Evolutionary conservation across 1,140 invertebrate genomes (phyloP), one percentile per base, ranked within the genome.

Genomic region (Drosophila nasuta): DNA sequence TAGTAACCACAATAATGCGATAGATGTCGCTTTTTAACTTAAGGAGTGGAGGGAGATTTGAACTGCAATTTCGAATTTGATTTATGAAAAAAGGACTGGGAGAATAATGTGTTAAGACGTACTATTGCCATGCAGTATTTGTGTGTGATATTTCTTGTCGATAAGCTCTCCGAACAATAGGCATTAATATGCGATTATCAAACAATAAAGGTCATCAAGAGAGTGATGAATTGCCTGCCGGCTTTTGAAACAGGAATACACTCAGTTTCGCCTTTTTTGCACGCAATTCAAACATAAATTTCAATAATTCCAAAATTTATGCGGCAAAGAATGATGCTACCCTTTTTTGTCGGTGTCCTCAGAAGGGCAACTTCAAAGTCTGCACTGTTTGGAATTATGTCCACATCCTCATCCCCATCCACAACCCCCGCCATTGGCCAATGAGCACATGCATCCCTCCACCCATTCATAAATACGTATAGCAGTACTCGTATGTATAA

Each of bases 301-400:
- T 87, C 70, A 87, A 90, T 91, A 91, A 87, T 91, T 82, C 82
- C 63, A 25, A 82, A 91, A 91, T 91, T 82, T 91, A 82, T 82
- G 83, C 81, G 68, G 43, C 62, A 62, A 73, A 67, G 64, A 65
- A 60, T 65, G 41, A 41, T 73, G 45, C 69, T 57, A 79, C 77
- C 73, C 77, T 67, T 77, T 38, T 38, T 38, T 38, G 57, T 51
- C 35, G 28, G 60, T 41, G 13, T 54, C 5, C 51, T 43, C 48
- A 51, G 51, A 48, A 54, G 54, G 56, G 43, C 28, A 74, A 85
- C 86, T 90, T 88, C 81, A 85, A 88, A 89, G 86, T 83, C 74
- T 66, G 75, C 58, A 77, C 46, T 52, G 66, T 68, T 48, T 58
- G 54, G 66, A 65, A 64, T 80, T 67, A 43, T 48, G 54, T 46